A percentile compares a stretch with the other conserved stretches of the same genome.
phyloP scores from a whole-genome alignment of 2,797 vertebrate genomes.

The Sandelia bainsii region DNA sequence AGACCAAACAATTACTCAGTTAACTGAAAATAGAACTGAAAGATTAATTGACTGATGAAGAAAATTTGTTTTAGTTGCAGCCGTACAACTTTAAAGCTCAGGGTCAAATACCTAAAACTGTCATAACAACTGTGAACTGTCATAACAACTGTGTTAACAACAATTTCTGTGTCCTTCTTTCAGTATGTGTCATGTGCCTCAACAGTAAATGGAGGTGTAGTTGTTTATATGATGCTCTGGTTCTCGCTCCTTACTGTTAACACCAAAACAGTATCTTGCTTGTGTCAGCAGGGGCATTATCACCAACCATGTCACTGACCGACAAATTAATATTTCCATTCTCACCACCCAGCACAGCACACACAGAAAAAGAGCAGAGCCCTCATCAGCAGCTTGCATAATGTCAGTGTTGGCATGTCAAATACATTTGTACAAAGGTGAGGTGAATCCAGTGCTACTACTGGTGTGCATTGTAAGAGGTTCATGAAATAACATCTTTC shows the following conservation, averaged over 20 bases:
- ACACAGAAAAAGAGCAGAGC: constrained; percentile 25
- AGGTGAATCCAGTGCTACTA: neutral
- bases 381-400: constrained; percentile 27
- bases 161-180: constrained; percentile 3
- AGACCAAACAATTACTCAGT: neutral
- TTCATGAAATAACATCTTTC: constrained; percentile 18
- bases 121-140: neutral
- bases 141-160: neutral
- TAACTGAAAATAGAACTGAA: neutral
- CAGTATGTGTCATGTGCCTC: constrained; percentile 14
- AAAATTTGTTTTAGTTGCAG: neutral
- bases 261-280: constrained; percentile 59
- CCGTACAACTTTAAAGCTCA: neutral
- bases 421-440: constrained; percentile 40
- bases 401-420: constrained; percentile 51
- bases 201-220: constrained; percentile 24
- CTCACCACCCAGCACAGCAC: constrained; percentile 49
- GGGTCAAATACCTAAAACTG: neutral
- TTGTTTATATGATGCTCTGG: constrained; percentile 50
- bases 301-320: constrained; percentile 48
- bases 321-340: constrained; percentile 64
- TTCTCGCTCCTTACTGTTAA: constrained; percentile 44
- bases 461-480: neutral
- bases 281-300: constrained; percentile 61
- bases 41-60: neutral